Evolutionary conservation across 2,113 vertebrate genomes (phyloP).

Genomic region (Numida meleagris): DNA sequence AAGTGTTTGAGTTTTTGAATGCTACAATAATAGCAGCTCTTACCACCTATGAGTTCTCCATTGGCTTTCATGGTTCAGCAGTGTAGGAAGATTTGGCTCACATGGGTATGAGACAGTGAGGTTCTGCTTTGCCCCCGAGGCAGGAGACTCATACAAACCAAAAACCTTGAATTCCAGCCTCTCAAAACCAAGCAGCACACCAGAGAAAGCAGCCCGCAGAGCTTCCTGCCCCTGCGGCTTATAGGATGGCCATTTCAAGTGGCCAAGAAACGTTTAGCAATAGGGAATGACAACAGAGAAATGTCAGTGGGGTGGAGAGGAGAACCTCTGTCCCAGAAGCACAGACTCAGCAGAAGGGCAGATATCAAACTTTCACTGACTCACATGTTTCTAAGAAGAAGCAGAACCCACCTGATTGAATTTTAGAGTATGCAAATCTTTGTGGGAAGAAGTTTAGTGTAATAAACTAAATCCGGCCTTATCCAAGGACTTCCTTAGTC

Average conservation of each 20-base stretch:
- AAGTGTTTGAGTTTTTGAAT: not conserved
- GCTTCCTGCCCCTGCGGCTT: not conserved
- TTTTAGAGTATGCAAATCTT: not conserved
- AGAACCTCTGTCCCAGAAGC: conserved; percentile 2
- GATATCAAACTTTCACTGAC: not conserved
- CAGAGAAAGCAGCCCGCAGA: not conserved
- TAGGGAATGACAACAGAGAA: not conserved
- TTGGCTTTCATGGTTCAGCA: not conserved
- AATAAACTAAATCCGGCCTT: not conserved
- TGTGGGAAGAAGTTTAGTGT: not conserved
- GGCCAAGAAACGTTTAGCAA: conserved; percentile 1
- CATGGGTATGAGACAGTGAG: not conserved
- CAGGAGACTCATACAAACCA: not conserved
- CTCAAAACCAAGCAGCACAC: not conserved
- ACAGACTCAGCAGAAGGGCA: not conserved
- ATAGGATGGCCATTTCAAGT: not conserved
- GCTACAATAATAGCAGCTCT: not conserved
- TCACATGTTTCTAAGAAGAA: not conserved
- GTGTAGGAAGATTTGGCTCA: not conserved
- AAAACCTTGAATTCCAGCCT: not conserved
- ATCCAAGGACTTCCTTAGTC: not conserved
- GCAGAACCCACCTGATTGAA: rapidly evolving
- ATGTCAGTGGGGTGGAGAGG: not conserved
- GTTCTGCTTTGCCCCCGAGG: not conserved
- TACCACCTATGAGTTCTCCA: not conserved